Base-by-base conservation (phyloP, 2,888 invertebrate genomes). In the Nipponacmea schrenckii region DNA sequence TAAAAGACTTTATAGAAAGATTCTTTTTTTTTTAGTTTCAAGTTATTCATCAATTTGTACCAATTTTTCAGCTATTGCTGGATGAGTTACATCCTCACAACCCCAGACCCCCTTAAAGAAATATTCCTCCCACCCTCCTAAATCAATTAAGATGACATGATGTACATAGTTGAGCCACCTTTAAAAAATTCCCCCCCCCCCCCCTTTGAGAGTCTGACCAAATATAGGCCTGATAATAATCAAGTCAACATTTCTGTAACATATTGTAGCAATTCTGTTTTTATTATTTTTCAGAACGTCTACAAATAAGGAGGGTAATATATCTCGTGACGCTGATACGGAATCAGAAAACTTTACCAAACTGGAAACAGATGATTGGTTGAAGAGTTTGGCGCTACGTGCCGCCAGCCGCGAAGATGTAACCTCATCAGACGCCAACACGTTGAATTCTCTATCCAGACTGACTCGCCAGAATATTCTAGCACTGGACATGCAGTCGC, bases 391-490 rank as follows among this genome's bases (percentile, higher is more conserved):
- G 31, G 84, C 84, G 7, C 77, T 81, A 24, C 74, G 83, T 26
- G 84, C 85, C 26, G 82, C 83, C 7, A 77, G 78, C 66, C 76
- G 81, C 8, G 84, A 80, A 17, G 83, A 83, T 50, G 78, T 79
- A 8, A 72, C 80, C 1, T 77, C 79, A 20, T 80, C 80, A 66
- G 79, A 78, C 67, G 77, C 76, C 7, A 81, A 83, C 44, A 80
- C 80, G 0, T 72, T 81, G 14, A 77, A 78, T 8, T 77, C 80
- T 4, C 74, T 84, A 71, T 82, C 83, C 0, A 73, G 79, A 24
- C 76, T 84, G 45, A 84, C 85, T 27, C 80, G 80, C 64, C 80
- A 84, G 72, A 84, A 85, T 70, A 84, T 85, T 63, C 76, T 80
- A 26, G 81, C 82, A 31, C 76, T 84, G 39, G 84, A 84, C 73